Percentiles rank a stretch among this genome's conserved stretches.
Conservation (phyloP, 2,797 vertebrate species). For the Xiphorhynchus erythropygius region DNA sequence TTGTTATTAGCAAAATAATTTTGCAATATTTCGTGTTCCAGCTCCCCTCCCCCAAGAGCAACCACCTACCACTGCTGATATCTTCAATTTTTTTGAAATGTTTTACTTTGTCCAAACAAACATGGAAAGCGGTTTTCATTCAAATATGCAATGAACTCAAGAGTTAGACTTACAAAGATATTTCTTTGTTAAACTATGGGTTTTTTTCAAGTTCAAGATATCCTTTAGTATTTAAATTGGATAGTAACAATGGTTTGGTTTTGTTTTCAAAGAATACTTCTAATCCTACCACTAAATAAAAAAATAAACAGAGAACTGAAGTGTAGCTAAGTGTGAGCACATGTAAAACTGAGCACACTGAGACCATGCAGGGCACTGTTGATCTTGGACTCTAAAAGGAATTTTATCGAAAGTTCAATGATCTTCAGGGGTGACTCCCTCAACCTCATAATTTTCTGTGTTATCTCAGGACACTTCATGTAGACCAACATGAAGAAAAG, state of each 20-base stretch:
- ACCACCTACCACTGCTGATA: background rate
- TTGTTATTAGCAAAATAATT: background rate
- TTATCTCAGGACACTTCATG: background rate
- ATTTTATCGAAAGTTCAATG: background rate
- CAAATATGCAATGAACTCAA: background rate
- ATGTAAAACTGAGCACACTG: background rate
- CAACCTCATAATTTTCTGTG: background rate
- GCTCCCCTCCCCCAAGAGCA: background rate
- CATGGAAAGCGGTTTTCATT: background rate
- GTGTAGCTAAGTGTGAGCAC: background rate
- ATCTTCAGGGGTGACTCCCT: background rate
- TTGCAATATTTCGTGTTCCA: background rate
- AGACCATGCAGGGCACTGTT: background rate
- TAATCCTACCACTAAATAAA: background rate
- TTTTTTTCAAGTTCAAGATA: background rate
- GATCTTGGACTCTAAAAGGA: conserved; percentile 9
- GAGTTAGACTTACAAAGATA: background rate
- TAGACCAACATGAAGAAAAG: background rate
- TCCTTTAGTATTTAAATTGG: background rate
- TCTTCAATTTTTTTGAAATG: background rate
- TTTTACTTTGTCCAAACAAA: conserved; percentile 7
- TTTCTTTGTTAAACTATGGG: fast-evolving
- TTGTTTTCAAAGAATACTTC: background rate
- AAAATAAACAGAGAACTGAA: background rate
- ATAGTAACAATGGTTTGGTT: background rate